A percentile compares a stretch with the other conserved stretches of the same genome.
phyloP scores from a whole-genome alignment of 1,140 invertebrate species.

The Cydia amplana region DNA sequence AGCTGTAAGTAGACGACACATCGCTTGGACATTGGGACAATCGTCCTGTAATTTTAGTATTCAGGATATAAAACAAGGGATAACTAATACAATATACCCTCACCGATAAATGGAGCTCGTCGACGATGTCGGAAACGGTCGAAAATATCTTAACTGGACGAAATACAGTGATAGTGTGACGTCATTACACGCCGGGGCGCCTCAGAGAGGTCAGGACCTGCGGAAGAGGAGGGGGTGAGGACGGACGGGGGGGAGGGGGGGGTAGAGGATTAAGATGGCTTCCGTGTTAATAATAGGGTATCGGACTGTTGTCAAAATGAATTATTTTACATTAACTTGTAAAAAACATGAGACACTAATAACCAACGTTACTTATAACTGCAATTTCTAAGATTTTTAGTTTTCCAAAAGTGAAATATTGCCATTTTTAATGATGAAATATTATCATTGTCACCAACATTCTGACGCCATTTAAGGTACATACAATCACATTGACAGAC shows the following conservation, averaged over 20 bases:
- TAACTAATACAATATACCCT: background rate
- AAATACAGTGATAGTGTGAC: constrained; percentile 8
- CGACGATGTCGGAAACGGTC: background rate
- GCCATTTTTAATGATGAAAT: no score
- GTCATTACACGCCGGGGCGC: constrained; percentile 34
- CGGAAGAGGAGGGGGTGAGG: constrained; percentile 33
- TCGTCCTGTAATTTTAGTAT: background rate
- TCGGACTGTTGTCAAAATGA: no score
- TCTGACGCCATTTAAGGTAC: no score
- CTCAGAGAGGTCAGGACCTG: constrained; percentile 44
- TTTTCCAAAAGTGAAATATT: no score
- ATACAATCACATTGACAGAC: no score
- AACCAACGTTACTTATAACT: no score
- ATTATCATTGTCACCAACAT: no score
- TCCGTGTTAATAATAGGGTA: background rate
- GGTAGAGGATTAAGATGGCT: background rate
- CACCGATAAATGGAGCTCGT: background rate
- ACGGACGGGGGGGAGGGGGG: constrained; percentile 22
- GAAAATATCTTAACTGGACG: constrained; percentile 7
- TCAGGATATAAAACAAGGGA: background rate
- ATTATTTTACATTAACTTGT: no score
- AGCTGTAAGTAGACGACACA: no score
- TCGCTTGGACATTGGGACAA: no score
- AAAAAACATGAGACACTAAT: no score
- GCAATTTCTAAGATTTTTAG: no score